Evolutionary conservation across 2,797 vertebrate species (phyloP), one percentile per base, ranked within the genome.

Genomic region (Fistularia tabacaria): DNA sequence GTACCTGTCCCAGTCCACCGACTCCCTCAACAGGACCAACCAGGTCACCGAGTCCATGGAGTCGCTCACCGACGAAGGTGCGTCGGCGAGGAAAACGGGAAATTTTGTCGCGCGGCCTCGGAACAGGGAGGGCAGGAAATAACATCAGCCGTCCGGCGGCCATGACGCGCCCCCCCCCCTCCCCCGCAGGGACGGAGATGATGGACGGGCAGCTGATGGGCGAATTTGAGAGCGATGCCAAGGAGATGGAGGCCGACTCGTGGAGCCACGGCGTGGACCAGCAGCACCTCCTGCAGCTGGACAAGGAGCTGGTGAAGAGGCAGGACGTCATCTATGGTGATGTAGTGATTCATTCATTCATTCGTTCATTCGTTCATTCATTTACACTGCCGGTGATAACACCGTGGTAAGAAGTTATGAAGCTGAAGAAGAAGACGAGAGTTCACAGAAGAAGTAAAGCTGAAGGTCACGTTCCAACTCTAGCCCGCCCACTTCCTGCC

Each of bases 321-420:
- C 97, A 99, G 71, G 95, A 99, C 52, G 94, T 99, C 53, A 96
- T 99, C 76, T 98, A 98, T 0, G 97, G 97, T 99, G 83, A 14
- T 9, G 25, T 25, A 25, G 25, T 25, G 25, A 25, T 25, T 5
- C n/a, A n/a, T 25, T 25, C 25, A 25, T 25, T 25, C 25, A 25
- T 25, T 25, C 25, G 5, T 25, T 25, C 25, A 25, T 25, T 25
- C 25, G 5, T 25, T 25, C 25, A 25, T 5, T 25, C 25, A 25
- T 25, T 25, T 5, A 25, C 25, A 3, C 25, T 5, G 25, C 2
- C 25, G 25, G 25, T 25, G 5, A 25, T 25, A 25, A 25, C 2
- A 25, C 2, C 2, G 25, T 25, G 2, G 25, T 25, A 5, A 25
- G 2, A 25, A 3, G 25, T 25, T 25, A 5, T 25, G 25, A 25